These are phyloP conservation scores for Agriopis marginaria DNA, from an alignment of 2,888 invertebrate species.

Conservation along the genomic window DNA sequence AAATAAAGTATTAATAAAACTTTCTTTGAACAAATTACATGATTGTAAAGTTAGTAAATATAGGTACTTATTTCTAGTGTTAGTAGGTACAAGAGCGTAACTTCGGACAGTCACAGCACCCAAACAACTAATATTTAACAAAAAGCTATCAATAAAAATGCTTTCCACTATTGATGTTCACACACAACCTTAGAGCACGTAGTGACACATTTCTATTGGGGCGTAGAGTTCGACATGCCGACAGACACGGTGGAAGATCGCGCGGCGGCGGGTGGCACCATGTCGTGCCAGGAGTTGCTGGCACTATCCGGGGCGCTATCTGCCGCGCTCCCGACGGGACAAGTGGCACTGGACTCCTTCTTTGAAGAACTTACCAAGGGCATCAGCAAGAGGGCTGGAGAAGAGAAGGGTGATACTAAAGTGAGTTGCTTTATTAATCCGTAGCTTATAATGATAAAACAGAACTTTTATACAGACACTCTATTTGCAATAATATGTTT, in stretches of 20 bases:
- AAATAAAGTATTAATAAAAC: no score
- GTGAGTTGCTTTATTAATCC: conserved; percentile 49
- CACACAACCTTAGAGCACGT: conserved; percentile 42
- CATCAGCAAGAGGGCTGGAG: conserved; percentile 83
- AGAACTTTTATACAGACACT: no score
- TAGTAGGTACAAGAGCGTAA: no score
- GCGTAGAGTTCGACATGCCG: conserved; percentile 83
- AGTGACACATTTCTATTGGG: conserved; percentile 62
- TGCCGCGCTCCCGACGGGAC: conserved; percentile 95
- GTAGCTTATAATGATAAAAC: neutral
- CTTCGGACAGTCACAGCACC: no score
- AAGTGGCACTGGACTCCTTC: conserved; percentile 93
- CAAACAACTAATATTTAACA: neutral
- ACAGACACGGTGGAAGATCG: conserved; percentile 78
- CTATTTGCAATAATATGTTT: no score
- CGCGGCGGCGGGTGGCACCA: conserved; percentile 85
- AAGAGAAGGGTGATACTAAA: conserved; percentile 76
- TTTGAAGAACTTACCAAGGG: conserved; percentile 93
- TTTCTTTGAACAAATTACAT: no score
- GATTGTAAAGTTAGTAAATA: no score
- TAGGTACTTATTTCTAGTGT: no score
- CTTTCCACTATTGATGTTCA: conserved; percentile 42
- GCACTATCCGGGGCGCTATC: conserved; percentile 97
- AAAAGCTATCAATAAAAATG: conserved; percentile 38
- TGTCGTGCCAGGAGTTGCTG: conserved; percentile 96